Conservation (phyloP, 2,113 vertebrate species). For the Myotis yumanensis region DNA sequence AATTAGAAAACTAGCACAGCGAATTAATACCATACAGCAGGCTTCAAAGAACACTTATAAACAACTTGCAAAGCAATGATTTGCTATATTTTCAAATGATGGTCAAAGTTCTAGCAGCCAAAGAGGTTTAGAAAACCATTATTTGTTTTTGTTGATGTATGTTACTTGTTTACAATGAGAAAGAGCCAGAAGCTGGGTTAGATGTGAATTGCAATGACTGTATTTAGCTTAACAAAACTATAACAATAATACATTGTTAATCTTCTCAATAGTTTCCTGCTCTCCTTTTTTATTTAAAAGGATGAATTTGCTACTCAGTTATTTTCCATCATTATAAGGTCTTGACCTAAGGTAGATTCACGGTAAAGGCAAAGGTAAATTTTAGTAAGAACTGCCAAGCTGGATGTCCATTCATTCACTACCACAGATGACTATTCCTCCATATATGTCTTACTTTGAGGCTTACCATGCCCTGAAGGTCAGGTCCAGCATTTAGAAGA, state of each 20-base stretch:
- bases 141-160: background rate
- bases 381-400: background rate
- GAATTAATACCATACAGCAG: background rate
- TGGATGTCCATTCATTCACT: background rate
- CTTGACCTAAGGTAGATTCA: background rate
- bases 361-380: background rate
- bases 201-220: background rate
- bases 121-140: background rate
- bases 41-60: background rate
- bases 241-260: background rate
- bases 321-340: background rate
- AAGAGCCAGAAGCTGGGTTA: background rate
- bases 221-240: background rate
- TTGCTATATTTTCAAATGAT: background rate
- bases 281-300: background rate
- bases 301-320: background rate
- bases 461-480: background rate
- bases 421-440: background rate
- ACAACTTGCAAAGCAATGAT: background rate
- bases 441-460: background rate
- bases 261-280: background rate
- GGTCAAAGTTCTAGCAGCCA: background rate
- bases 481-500: background rate
- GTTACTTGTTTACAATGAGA: background rate
- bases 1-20: background rate